These are phyloP conservation scores for Cyphomyrmex costatus DNA, from an alignment of 1,140 invertebrate species.

Conservation along the genomic window DNA sequence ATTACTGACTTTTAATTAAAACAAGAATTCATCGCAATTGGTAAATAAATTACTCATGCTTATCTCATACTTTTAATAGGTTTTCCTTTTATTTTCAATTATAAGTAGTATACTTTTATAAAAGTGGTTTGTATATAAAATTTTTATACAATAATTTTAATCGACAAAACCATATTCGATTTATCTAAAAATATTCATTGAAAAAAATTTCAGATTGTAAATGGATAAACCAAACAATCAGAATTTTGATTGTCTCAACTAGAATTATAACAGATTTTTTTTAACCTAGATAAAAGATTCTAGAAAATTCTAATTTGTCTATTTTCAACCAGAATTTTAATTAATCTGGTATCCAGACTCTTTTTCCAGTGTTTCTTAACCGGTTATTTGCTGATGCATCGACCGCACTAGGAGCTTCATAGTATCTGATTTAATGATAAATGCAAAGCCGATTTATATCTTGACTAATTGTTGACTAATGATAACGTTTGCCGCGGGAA, in stretches of 20 bases:
- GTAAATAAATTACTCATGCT: too few species aligned
- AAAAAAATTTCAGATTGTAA: too few species aligned
- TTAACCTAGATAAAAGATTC: too few species aligned
- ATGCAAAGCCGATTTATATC: constrained; percentile 12
- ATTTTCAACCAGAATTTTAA: too few species aligned
- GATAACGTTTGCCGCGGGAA: constrained; percentile 39
- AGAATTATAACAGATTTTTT: too few species aligned
- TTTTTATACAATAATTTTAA: neutral
- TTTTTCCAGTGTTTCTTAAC: neutral
- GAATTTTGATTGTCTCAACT: too few species aligned
- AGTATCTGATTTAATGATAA: neutral
- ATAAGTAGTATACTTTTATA: neutral
- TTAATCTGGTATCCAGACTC: too few species aligned
- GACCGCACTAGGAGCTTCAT: neutral
- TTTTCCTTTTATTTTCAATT: neutral
- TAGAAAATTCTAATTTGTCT: too few species aligned
- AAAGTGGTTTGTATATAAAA: neutral
- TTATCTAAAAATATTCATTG: neutral
- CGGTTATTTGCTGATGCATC: neutral
- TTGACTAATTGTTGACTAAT: constrained; percentile 48
- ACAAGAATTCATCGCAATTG: neutral
- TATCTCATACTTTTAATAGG: neutral
- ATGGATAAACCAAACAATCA: too few species aligned
- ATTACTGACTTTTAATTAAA: constrained; percentile 2
- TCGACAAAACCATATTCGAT: neutral